Evolutionary conservation across 2,797 vertebrate species (phyloP).

Genomic region (Argentina silus): DNA sequence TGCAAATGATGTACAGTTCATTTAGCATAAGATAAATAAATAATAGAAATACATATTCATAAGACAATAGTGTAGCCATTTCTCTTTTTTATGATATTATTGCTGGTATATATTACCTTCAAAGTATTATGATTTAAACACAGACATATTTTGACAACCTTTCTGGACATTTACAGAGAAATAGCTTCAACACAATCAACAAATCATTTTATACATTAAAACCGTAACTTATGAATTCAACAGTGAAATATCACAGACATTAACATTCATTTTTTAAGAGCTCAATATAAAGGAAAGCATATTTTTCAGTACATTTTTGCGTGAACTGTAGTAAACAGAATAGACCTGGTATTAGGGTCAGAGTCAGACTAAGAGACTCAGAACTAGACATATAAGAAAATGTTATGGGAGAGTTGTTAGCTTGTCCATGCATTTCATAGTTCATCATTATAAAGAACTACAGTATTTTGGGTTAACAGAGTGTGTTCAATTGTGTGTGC

Average conservation of each 20-base stretch:
- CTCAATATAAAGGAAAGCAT: slow-evolving; percentile 36
- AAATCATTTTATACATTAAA: slow-evolving; percentile 70
- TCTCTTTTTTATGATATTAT: slow-evolving; percentile 77
- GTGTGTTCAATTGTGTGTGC: slow-evolving; percentile 35
- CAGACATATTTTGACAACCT: slow-evolving; percentile 60
- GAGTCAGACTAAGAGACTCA: slow-evolving; percentile 8
- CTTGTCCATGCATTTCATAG: slow-evolving; percentile 59
- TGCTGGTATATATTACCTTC: slow-evolving; percentile 79
- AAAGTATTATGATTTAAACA: slow-evolving; percentile 69
- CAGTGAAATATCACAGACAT: slow-evolving; percentile 69
- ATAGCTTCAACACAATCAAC: slow-evolving; percentile 65
- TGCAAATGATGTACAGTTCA: slow-evolving; percentile 60
- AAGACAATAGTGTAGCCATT: slow-evolving; percentile 70
- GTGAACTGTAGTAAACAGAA: slow-evolving; percentile 56
- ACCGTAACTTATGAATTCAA: slow-evolving; percentile 69
- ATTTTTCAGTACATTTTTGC: slow-evolving; percentile 43
- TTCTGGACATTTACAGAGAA: slow-evolving; percentile 50
- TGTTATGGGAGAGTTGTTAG: slow-evolving; percentile 58
- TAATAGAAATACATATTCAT: slow-evolving; percentile 75
- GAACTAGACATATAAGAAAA: slow-evolving; percentile 15
- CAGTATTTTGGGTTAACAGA: neutral
- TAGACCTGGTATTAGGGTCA: slow-evolving; percentile 35
- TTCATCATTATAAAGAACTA: slow-evolving; percentile 48
- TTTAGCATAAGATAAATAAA: slow-evolving; percentile 72
- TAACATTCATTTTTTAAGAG: slow-evolving; percentile 66